phyloP scores from a whole-genome alignment of 2,113 vertebrate species.

The Erpornis zantholeuca region DNA sequence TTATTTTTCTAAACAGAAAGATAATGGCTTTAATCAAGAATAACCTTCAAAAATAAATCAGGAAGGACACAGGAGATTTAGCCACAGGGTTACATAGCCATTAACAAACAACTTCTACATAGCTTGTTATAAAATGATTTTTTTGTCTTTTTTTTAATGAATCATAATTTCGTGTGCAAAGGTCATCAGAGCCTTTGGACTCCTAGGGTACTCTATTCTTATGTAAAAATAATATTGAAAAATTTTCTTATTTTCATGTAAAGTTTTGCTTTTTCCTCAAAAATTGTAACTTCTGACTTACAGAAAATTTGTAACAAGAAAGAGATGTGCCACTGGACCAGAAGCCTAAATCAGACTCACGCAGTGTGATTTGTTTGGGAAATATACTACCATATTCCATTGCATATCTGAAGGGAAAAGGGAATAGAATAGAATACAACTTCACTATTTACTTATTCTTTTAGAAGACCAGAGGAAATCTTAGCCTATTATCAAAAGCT shows the following conservation, averaged over 20 bases:
- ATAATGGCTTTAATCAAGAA: neutral
- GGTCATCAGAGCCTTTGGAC: neutral
- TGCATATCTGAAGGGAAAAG: neutral
- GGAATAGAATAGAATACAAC: neutral
- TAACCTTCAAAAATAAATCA: neutral
- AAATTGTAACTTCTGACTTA: neutral
- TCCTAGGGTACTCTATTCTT: neutral
- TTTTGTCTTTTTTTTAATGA: neutral
- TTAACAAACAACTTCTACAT: neutral
- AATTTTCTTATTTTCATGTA: neutral
- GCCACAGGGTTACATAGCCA: neutral
- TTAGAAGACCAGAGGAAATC: neutral
- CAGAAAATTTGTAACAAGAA: neutral
- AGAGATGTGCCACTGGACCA: neutral
- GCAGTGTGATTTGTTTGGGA: neutral
- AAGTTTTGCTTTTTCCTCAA: neutral
- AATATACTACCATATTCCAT: neutral
- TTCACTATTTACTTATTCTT: neutral
- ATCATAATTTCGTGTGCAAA: neutral
- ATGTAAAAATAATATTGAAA: neutral
- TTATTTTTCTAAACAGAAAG: slow-evolving; percentile 4
- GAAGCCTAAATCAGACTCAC: neutral
- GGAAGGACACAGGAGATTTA: neutral
- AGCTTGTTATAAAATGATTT: neutral
- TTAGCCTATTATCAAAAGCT: neutral